phyloP scores from a whole-genome alignment of 1,140 invertebrate species.

The Agrypnia vestita region DNA sequence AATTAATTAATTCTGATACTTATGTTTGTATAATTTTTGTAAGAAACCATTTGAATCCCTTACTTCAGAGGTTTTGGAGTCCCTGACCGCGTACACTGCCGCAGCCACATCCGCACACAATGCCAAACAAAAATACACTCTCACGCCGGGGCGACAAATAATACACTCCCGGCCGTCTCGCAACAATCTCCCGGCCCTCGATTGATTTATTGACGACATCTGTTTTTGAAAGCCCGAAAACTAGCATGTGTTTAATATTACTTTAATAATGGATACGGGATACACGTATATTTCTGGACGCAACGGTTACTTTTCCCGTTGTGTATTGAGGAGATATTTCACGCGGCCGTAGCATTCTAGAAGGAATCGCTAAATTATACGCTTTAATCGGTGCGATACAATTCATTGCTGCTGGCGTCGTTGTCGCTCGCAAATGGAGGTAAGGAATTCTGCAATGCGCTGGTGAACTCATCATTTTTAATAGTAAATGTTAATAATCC shows the following conservation, averaged over 20 bases:
- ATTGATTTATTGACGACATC: constrained; percentile 62
- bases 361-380: constrained; percentile 15
- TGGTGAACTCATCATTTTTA: not conserved
- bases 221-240: constrained; percentile 61
- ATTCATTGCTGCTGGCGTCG: not conserved
- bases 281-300: constrained; percentile 50
- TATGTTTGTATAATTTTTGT: no score
- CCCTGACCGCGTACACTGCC: not conserved
- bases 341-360: constrained; percentile 33
- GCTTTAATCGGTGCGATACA: not conserved
- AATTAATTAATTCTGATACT: no score
- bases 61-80: no score
- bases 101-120: constrained; percentile 10
- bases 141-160: constrained; percentile 46
- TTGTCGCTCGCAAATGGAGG: not conserved
- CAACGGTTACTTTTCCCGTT: constrained; percentile 44
- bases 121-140: constrained; percentile 49
- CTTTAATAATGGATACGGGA: constrained; percentile 61
- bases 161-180: constrained; percentile 51
- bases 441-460: constrained; percentile 2
- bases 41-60: no score
- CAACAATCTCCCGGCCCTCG: constrained; percentile 58
- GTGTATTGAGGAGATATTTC: constrained; percentile 47
- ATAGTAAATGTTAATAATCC: no score
- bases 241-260: constrained; percentile 63